These are phyloP conservation scores for Halictus rubicundus DNA, from an alignment of 1,140 invertebrate species.

Conservation along the genomic window DNA sequence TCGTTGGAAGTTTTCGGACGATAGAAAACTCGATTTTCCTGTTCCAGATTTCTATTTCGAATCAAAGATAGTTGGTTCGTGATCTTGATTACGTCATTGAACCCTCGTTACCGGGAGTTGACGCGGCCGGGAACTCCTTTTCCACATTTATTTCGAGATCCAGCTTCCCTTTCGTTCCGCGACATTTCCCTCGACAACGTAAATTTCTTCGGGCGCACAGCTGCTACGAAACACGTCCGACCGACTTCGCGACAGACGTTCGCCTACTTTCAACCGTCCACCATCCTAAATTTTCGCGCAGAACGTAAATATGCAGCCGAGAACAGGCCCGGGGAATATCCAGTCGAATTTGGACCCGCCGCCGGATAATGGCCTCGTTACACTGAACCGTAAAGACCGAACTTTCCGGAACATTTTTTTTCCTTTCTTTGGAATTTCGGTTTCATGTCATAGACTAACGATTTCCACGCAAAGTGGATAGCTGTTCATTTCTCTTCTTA, in stretches of 20 bases:
- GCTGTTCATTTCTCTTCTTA: too few species aligned
- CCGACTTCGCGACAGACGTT: background rate
- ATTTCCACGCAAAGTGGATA: too few species aligned
- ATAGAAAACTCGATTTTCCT: background rate
- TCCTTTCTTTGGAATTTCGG: too few species aligned
- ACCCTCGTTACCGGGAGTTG: background rate
- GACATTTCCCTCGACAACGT: background rate
- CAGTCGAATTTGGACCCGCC: too few species aligned
- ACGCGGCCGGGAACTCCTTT: background rate
- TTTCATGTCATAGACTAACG: too few species aligned
- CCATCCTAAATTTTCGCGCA: conserved; percentile 22
- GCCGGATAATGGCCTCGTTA: too few species aligned
- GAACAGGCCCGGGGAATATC: too few species aligned
- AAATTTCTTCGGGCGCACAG: conserved; percentile 35
- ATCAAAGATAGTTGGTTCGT: background rate
- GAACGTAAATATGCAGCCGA: conserved; percentile 16
- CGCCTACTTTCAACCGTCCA: background rate
- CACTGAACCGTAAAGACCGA: too few species aligned
- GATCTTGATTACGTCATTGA: conserved; percentile 1
- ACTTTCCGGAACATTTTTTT: too few species aligned
- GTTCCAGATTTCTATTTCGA: background rate
- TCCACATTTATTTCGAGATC: background rate
- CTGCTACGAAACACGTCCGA: conserved; percentile 7
- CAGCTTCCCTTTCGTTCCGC: background rate
- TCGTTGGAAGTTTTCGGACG: too few species aligned